Conservation (phyloP, 1,140 invertebrate species). For the Bemisia tabaci region DNA sequence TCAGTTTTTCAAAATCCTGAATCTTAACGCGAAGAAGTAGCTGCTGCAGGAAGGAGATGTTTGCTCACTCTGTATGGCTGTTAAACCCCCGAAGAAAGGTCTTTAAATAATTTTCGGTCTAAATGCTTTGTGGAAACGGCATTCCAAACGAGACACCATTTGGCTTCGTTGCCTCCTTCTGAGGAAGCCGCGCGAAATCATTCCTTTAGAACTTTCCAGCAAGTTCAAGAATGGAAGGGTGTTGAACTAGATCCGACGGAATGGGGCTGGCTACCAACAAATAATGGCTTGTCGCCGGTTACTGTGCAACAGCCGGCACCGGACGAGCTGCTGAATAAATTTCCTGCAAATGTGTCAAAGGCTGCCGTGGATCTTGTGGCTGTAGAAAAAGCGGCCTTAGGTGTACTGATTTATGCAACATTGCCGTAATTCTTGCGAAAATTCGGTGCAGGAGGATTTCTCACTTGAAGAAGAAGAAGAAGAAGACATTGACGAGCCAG, state of each 20-base stretch:
- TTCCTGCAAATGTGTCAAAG: background rate
- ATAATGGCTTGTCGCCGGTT: background rate
- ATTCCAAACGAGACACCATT: slow-evolving; percentile 5
- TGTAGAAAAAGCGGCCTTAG: slow-evolving; percentile 3
- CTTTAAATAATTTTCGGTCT: slow-evolving; percentile 6
- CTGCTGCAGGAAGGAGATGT: background rate
- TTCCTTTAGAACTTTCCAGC: slow-evolving; percentile 6
- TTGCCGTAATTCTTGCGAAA: too few species aligned
- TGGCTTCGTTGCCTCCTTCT: background rate
- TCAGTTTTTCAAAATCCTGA: background rate
- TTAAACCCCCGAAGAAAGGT: slow-evolving; percentile 1
- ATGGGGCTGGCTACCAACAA: slow-evolving; percentile 8
- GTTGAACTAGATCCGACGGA: background rate
- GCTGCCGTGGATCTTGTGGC: slow-evolving; percentile 1
- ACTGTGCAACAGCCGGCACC: too few species aligned
- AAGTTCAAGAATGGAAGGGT: slow-evolving; percentile 2
- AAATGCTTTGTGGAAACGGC: background rate
- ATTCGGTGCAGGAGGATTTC: too few species aligned
- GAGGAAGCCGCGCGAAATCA: background rate
- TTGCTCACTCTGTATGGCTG: slow-evolving; percentile 7
- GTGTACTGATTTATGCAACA: too few species aligned
- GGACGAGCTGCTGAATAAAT: background rate
- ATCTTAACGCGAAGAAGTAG: slow-evolving; percentile 7
- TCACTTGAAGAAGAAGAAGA: too few species aligned
- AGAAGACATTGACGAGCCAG: too few species aligned